Evolutionary conservation across 2,797 vertebrate species (phyloP), one percentile per base, ranked within the genome.

Genomic region (Pangasius macronema): DNA sequence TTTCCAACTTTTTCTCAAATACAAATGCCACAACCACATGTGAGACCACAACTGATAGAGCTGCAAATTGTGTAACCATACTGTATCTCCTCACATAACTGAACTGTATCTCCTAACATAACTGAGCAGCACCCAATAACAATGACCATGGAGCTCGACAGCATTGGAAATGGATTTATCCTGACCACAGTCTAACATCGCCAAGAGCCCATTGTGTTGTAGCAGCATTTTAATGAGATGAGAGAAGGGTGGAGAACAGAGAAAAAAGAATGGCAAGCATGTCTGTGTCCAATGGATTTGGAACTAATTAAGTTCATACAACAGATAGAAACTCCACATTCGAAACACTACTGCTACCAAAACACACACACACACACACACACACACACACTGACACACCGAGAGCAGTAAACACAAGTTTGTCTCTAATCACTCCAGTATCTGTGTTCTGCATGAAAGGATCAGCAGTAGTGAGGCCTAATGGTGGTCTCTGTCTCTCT

Each of bases 361-460:
- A 46, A 46, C 6, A 86, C 86, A 75, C 67, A 55, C 84, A 72
- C 85, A 84, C 83, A 85, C 76, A 72, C 59, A 81, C 42, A 68
- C 2, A 84, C 80, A 85, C 68, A 72, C 67, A 81, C 51, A 67
- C 2, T 81, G 80, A 85, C 67, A 76, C 53, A 68, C 2, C 20
- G 90, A 90, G 90, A 93, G 92, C 92, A 84, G 93, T 90, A 91
- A 81, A 94, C 91, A 94, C 93, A 93, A 93, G 93, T 94, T 94
- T 87, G 88, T 89, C 91, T 90, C 93, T 95, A 95, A 96, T 96
- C 92, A 92, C 90, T 89, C 92, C 92, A 94, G 94, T 94, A 93
- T 95, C 91, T 95, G 85, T 84, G 93, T 95, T 95, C 93, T 94
- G 94, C 94, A 93, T 95, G 94, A 95, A 90, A 92, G 93, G 93